Conservation (phyloP, 2,113 vertebrate species). For the Leucopsar rothschildi region DNA sequence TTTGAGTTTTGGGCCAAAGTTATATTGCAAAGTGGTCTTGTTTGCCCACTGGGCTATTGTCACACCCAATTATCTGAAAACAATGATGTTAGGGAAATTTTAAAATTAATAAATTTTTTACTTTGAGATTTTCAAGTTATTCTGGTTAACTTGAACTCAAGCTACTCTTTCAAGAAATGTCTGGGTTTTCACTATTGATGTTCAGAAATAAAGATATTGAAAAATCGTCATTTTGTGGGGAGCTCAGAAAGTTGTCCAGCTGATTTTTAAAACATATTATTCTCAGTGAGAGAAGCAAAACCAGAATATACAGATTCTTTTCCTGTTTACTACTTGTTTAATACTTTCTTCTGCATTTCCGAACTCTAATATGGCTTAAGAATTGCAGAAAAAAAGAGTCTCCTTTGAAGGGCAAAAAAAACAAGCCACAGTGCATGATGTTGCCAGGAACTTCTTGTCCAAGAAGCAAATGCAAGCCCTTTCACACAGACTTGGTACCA, state of each 20-base stretch:
- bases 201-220: not conserved
- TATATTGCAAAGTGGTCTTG: not conserved
- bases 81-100: accelerated
- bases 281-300: not conserved
- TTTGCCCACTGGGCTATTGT: not conserved
- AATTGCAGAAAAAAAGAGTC: not conserved
- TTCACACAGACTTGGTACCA: not conserved
- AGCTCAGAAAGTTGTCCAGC: not conserved
- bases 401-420: not conserved
- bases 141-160: not conserved
- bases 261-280: not conserved
- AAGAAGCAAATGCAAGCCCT: not conserved
- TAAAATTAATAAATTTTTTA: not conserved
- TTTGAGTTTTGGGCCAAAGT: not conserved
- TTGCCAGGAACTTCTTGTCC: not conserved
- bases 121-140: not conserved
- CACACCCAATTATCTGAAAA: not conserved
- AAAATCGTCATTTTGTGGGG: not conserved
- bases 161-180: not conserved
- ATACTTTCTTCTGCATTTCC: not conserved
- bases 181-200: not conserved
- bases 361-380: not conserved
- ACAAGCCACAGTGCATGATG: no score
- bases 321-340: not conserved
- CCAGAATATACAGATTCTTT: not conserved